Evolutionary conservation across 1,140 invertebrate genomes (phyloP), one percentile per base, ranked within the genome.

Genomic region (Scylla paramamosain): DNA sequence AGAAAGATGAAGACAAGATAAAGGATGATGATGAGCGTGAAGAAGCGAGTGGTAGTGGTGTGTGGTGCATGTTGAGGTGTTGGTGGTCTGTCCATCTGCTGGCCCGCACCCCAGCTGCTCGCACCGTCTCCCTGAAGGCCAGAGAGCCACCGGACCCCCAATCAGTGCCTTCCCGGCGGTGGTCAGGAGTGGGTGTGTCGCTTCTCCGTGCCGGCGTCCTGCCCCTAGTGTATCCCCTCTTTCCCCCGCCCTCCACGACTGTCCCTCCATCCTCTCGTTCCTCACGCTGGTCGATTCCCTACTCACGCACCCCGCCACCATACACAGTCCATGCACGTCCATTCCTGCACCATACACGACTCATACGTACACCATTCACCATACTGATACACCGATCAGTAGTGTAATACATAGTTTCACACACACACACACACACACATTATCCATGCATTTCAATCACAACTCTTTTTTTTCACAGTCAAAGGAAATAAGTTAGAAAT

Each of bases 281-380:
- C 67, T 39, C 28, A 77, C 59, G 4, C 90, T 39, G 90, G 52
- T 91, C 90, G 90, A 91, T 91, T 77, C 29, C 67, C 32, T 28
- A 91, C 90, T 25, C 90, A 91, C 89, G 89, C 89, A 59, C 52
- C 1, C 90, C 48, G 16, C 28, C 90, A 77, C 90, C 90, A 59
- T 39, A 91, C 4, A 91, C 48, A 59, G n/a, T 12, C 89, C 87
- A 89, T 2, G 28, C 32, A 32, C 45, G 20, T n/a, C 20, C 25
- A 0, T 29, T 29, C 88, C 28, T 46, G 45, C n/a, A n/a, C 28
- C n/a, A 39, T 77, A 77, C 90, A 77, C 48, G 67, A 14, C 52
- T 20, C 52, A 91, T 0, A 16, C 83, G 29, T 28, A 32, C 28
- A 84, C 82, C 20, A 28, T 86, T 20, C 59, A 45, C 59, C 59